Evolutionary conservation across 1,140 invertebrate genomes (phyloP).

Genomic region (Halyomorpha halys): DNA sequence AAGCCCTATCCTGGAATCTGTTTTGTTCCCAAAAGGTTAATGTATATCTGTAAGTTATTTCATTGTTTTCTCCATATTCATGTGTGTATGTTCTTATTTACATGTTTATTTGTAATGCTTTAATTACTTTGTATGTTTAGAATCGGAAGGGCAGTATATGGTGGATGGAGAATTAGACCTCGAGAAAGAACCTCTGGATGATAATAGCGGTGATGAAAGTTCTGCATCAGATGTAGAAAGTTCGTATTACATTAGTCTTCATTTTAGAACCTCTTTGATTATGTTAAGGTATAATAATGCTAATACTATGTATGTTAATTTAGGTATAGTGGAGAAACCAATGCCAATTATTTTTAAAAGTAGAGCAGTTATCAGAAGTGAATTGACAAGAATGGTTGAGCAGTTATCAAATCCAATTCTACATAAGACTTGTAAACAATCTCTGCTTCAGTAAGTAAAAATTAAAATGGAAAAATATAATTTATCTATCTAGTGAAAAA

Average conservation of each 20-base stretch:
- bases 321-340: constrained; percentile 31
- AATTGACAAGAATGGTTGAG: constrained; percentile 52
- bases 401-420: constrained; percentile 57
- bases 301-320: not conserved
- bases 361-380: constrained; percentile 35
- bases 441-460: constrained; percentile 44
- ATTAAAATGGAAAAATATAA: too few relatives aligned
- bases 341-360: constrained; percentile 31
- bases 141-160: constrained; percentile 20
- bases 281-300: not conserved
- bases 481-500: too few relatives aligned
- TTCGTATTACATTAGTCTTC: constrained; percentile 23
- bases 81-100: too few relatives aligned
- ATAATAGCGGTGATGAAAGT: constrained; percentile 30
- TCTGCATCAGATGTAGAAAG: constrained; percentile 31
- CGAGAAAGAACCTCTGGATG: constrained; percentile 28
- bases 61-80: too few relatives aligned
- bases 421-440: constrained; percentile 52
- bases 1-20: too few relatives aligned
- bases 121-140: constrained; percentile 1
- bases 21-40: too few relatives aligned
- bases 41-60: too few relatives aligned
- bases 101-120: not conserved
- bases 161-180: constrained; percentile 14
- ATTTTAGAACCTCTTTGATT: constrained; percentile 8